These are phyloP conservation scores for Fabriciana adippe DNA, from an alignment of 2,888 invertebrate genomes.

Conservation along the genomic window DNA sequence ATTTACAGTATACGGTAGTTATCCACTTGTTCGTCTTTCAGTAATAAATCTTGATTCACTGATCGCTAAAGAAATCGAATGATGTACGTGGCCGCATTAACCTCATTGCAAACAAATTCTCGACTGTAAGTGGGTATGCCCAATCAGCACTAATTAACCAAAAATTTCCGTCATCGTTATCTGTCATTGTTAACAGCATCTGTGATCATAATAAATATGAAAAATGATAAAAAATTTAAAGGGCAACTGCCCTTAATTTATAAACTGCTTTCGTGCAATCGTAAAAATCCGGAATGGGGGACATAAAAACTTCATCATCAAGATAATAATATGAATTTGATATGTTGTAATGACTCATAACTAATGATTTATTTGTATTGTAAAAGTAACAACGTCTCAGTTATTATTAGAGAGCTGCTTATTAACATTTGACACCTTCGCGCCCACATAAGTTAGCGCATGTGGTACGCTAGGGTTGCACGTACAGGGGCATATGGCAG, in stretches of 20 bases:
- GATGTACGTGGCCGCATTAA: conserved; percentile 33
- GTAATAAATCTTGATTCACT: conserved; percentile 25
- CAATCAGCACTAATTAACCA: conserved; percentile 30
- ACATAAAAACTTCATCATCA: no score
- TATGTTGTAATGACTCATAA: neutral
- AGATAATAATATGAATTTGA: no score
- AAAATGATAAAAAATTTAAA: no score
- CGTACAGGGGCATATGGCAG: neutral
- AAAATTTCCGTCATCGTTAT: conserved; percentile 25
- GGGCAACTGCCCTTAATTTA: no score
- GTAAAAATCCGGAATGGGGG: conserved; percentile 7
- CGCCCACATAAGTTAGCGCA: conserved; percentile 32
- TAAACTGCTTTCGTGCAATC: no score
- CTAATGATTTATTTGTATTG: conserved; percentile 8
- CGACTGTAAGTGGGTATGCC: conserved; percentile 9
- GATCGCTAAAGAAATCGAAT: conserved; percentile 30
- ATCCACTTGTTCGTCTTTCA: conserved; percentile 14
- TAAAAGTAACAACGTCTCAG: neutral
- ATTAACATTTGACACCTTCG: conserved; percentile 56
- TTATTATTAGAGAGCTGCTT: conserved; percentile 45
- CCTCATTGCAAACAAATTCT: conserved; percentile 36
- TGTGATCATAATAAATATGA: neutral
- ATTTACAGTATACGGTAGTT: conserved; percentile 3
- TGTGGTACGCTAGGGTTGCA: conserved; percentile 21
- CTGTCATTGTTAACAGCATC: conserved; percentile 23